Conservation (phyloP, 2,113 vertebrate genomes). For the Catagonus wagneri region DNA sequence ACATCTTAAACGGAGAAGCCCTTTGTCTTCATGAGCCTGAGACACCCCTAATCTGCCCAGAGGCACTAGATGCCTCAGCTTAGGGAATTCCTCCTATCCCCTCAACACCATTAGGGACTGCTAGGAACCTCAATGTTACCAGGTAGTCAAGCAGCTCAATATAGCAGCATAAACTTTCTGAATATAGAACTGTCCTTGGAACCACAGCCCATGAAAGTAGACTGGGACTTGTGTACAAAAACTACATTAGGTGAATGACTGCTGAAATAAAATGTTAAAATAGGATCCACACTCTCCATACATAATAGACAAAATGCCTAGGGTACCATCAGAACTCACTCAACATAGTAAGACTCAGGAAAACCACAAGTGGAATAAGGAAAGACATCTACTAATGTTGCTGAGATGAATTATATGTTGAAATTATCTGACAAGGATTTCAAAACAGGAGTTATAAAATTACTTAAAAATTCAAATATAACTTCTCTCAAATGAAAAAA, state of each 20-base stretch:
- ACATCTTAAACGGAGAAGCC: not conserved
- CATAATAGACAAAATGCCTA: not conserved
- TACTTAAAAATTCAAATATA: not conserved
- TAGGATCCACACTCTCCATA: not conserved
- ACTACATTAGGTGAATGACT: not conserved
- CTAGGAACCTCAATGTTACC: not conserved
- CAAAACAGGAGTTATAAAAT: not conserved
- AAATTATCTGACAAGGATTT: not conserved
- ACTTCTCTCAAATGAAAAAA: not conserved
- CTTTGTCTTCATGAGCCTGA: not conserved
- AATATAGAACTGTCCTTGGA: not conserved
- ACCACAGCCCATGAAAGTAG: not conserved
- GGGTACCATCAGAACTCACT: not conserved
- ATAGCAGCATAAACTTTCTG: not conserved
- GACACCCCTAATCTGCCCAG: not conserved
- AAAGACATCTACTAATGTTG: not conserved
- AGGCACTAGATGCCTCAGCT: not conserved
- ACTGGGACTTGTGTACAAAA: not conserved
- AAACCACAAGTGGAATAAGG: not conserved
- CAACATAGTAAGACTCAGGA: not conserved
- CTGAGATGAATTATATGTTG: constrained; percentile 1
- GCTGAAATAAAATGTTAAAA: not conserved
- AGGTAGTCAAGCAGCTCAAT: not conserved
- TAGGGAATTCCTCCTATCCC: not conserved
- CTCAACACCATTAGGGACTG: not conserved